These are phyloP conservation scores for Chydorus sphaericus DNA, from an alignment of 2,888 invertebrate species.

Conservation along the genomic window DNA sequence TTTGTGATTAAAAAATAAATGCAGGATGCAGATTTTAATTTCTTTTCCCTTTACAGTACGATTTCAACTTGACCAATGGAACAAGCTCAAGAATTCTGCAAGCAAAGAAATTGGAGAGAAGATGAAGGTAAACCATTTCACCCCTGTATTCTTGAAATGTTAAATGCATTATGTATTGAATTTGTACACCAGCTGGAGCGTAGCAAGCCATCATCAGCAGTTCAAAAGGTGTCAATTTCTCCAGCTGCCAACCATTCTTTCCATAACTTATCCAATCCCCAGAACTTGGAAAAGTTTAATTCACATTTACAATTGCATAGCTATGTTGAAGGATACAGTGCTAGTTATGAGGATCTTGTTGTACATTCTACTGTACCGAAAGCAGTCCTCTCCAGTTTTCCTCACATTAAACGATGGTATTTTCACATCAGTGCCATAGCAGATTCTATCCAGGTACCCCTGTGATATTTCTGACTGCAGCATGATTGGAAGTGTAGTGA, in stretches of 20 bases:
- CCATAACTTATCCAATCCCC: slow-evolving; percentile 2
- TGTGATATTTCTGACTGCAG: too few species aligned
- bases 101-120: slow-evolving; percentile 94
- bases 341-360: background rate
- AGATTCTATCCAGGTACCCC: background rate
- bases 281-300: slow-evolving; percentile 10
- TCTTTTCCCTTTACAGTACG: slow-evolving; percentile 39
- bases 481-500: too few species aligned
- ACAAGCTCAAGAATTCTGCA: slow-evolving; percentile 89
- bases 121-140: slow-evolving; percentile 53
- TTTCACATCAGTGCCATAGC: background rate
- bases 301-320: background rate
- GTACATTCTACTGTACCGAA: background rate
- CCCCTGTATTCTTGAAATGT: background rate
- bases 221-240: too few species aligned
- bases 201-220: background rate
- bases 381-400: background rate
- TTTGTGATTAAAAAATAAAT: background rate
- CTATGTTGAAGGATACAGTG: slow-evolving; percentile 8
- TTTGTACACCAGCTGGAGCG: background rate
- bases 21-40: background rate
- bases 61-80: slow-evolving; percentile 82
- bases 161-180: background rate
- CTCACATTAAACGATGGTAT: slow-evolving; percentile 11
- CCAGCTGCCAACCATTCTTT: background rate